Conservation (phyloP, 2,113 vertebrate genomes). For the Chaetura pelagica region DNA sequence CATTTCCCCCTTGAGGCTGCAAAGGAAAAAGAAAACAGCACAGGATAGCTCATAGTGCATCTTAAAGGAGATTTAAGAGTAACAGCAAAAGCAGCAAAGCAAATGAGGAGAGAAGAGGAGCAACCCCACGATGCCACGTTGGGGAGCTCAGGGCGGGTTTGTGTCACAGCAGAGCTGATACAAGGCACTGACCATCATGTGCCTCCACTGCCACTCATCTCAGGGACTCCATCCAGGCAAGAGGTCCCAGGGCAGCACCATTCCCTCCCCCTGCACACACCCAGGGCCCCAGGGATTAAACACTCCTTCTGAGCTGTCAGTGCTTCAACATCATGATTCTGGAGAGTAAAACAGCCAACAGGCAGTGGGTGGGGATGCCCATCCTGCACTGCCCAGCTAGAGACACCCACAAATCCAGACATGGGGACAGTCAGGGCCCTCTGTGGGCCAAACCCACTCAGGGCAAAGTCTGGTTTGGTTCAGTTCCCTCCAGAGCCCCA, state of each 20-base stretch:
- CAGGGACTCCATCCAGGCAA: neutral
- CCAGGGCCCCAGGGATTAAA: neutral
- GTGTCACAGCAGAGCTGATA: accelerated
- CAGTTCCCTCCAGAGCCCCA: neutral
- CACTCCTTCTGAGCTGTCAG: neutral
- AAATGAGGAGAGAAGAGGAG: neutral
- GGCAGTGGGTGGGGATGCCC: neutral
- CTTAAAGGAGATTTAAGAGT: neutral
- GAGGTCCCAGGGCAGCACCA: neutral
- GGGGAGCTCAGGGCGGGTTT: neutral
- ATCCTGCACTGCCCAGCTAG: neutral
- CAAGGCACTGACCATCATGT: accelerated
- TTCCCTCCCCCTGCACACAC: neutral
- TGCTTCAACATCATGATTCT: accelerated
- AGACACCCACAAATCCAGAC: neutral
- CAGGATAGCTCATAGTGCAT: slow-evolving; percentile 8
- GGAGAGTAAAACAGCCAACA: neutral
- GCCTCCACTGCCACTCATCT: neutral
- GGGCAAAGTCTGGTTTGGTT: neutral
- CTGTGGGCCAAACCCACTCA: neutral
- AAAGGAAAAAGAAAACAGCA: slow-evolving; percentile 71
- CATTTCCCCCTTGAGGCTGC: slow-evolving; percentile 80
- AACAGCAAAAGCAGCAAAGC: neutral
- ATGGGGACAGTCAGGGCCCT: neutral
- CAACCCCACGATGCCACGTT: accelerated